Base-by-base conservation (phyloP, 2,797 vertebrate species). In the Hozukius guyotensis region DNA sequence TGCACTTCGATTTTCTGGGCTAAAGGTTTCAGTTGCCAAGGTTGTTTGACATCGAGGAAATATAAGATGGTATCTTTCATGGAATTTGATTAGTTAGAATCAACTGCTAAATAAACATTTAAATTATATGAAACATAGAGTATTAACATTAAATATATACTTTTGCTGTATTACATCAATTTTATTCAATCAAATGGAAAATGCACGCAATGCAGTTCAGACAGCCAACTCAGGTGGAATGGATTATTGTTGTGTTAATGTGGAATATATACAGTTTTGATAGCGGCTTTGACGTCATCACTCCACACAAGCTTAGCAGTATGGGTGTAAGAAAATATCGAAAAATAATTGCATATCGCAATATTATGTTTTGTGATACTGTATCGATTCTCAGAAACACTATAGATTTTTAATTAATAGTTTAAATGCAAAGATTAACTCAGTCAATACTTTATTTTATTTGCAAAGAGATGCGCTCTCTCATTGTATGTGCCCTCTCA, bases 1-100 rank as follows among this genome's bases (percentile, higher is more conserved):
- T 67, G 49, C 34, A 3, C 27, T 66, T 42, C 1, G 22, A 77
- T 82, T 81, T 85, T 78, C 36, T 27, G 38, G 80, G 29, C 52
- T 64, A 8, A 62, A 78, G 57, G 36, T 67, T 59, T 62, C 24
- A 42, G 7, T 52, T 49, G 20, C 31, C 42, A 74, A 22, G 52
- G 9, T 72, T 53, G 22, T 66, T 78, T 32, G 46, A 68, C 78
- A 64, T 53, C 22, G 4, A 53, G n/a, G 24, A 77, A 68, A 68
- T 3, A 6, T 2, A 3, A 52, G 46, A 70, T 64, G 55, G 53
- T 80, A 63, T 66, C 38, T 57, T 61, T 84, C 5, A 36, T 67
- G n/a, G 24, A 71, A 72, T 75, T 55, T 2, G 16, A 76, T 74
- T 2, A 2, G 2, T 14, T 65, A 2, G 42, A 75, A 70, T 46